Base-by-base conservation (phyloP, 2,888 invertebrate species). In the Apamea crenata region DNA sequence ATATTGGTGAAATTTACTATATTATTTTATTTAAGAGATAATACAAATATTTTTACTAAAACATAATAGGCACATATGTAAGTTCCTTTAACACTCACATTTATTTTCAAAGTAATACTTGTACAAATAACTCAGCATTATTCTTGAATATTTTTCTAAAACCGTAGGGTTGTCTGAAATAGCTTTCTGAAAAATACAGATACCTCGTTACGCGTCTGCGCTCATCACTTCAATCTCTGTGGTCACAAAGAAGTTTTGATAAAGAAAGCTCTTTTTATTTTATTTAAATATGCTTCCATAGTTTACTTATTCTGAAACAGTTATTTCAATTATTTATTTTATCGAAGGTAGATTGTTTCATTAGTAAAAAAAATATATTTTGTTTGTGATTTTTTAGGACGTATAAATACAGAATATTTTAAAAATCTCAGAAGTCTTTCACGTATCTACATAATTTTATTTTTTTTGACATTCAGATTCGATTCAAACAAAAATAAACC, bases 191-290 rank as follows among this genome's bases (percentile, higher is more conserved):
- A 73, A 83, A 61, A 61, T 32, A 50, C 65, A 68, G 32, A 68
- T 80, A 76, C 80, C 32, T 14, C 71, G 14, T 69, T 59, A 56
- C 80, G 44, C 61, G 21, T 47, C 47, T 70, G 14, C 63, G 12
- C 67, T 87, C 68, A 63, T 72, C 65, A 21, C 47, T 68, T 14
- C 44, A 32, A 44, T 81, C 21, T 70, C 10, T 67, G 25, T 21
- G 14, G 25, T 29, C 32, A 44, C 6, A 29, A 53, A 61, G 10
- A 56, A 53, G 8, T 47, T 78, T 53, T 32, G 7, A 7, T 40
- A 59, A 66, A 53, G 25, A 59, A 32, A 29, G 14, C 29, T 53
- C 10, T 59, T 53, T 56, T 32, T 8, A 47, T 47, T 44, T 1
- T n/a, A 8, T 50, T 18, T 50, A 36, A 36, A 29, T 25, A 47